These are phyloP conservation scores for Tiliqua scincoides DNA, from an alignment of 2,113 vertebrate species.

Conservation along the genomic window DNA sequence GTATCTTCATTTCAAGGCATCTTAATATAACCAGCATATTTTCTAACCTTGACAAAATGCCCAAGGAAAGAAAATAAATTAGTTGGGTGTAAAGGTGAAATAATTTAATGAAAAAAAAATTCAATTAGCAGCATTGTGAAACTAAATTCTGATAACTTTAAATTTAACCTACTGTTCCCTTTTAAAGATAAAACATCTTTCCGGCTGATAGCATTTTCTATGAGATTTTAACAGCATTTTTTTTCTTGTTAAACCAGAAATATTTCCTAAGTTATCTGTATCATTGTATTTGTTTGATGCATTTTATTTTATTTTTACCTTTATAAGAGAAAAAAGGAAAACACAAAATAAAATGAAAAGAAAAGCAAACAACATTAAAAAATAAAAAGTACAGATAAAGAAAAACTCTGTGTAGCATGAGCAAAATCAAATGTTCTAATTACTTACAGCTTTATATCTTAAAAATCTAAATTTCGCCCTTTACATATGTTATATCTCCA, in stretches of 20 bases:
- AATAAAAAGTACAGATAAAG: too few species aligned
- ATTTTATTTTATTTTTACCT: neutral
- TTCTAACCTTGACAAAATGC: slow-evolving; percentile 53
- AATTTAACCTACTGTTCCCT: slow-evolving; percentile 14
- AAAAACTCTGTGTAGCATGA: too few species aligned
- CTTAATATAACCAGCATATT: slow-evolving; percentile 60
- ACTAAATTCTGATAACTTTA: neutral
- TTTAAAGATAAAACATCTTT: neutral
- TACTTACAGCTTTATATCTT: too few species aligned
- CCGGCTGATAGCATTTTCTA: neutral
- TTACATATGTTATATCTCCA: too few species aligned
- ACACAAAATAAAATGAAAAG: too few species aligned
- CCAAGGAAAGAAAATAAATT: slow-evolving; percentile 9
- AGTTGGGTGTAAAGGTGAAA: slow-evolving; percentile 33
- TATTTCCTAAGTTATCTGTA: neutral
- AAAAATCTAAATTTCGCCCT: too few species aligned
- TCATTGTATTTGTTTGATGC: accelerated
- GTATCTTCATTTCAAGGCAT: slow-evolving; percentile 49
- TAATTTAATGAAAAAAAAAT: slow-evolving; percentile 46
- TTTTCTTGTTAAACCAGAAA: neutral
- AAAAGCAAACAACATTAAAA: too few species aligned
- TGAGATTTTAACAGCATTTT: neutral
- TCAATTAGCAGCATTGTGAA: slow-evolving; percentile 37
- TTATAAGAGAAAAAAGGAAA: too few species aligned
- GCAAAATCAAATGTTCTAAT: too few species aligned